Evolutionary conservation across 1,140 invertebrate genomes (phyloP).

Genomic region (Bombus terrestris): DNA sequence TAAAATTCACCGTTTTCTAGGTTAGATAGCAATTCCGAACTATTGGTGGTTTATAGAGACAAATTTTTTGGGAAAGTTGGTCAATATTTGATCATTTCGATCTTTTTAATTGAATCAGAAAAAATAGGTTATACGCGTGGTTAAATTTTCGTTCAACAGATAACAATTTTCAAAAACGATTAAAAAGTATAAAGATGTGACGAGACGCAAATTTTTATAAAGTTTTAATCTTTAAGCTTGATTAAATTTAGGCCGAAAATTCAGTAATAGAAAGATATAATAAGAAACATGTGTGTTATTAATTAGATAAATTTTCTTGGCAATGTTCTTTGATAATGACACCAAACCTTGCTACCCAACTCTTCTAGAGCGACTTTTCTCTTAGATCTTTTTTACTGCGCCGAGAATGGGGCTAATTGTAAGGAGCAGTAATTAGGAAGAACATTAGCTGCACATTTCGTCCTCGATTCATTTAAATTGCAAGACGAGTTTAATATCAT

Average conservation of each 20-base stretch:
- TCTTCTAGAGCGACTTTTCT: not conserved
- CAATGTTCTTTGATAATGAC: not conserved
- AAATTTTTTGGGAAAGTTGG: no score
- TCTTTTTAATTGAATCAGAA: not conserved
- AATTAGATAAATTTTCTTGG: not conserved
- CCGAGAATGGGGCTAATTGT: slow-evolving; percentile 37
- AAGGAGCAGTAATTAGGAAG: slow-evolving; percentile 44
- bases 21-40: not conserved
- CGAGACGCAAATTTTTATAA: no score
- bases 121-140: not conserved
- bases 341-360: no score
- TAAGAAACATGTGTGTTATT: not conserved
- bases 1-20: not conserved
- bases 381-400: slow-evolving; percentile 20
- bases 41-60: not conserved
- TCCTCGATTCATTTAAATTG: slow-evolving; percentile 34
- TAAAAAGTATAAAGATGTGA: not conserved
- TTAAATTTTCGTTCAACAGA: no score
- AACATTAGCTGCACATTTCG: slow-evolving; percentile 46
- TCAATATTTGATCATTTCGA: not conserved
- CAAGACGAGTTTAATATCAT: slow-evolving; percentile 26
- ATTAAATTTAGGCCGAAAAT: not conserved
- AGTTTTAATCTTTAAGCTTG: no score
- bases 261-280: no score
- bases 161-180: not conserved